Conservation (phyloP, 1,140 invertebrate species). For the Cydia fagiglandana region DNA sequence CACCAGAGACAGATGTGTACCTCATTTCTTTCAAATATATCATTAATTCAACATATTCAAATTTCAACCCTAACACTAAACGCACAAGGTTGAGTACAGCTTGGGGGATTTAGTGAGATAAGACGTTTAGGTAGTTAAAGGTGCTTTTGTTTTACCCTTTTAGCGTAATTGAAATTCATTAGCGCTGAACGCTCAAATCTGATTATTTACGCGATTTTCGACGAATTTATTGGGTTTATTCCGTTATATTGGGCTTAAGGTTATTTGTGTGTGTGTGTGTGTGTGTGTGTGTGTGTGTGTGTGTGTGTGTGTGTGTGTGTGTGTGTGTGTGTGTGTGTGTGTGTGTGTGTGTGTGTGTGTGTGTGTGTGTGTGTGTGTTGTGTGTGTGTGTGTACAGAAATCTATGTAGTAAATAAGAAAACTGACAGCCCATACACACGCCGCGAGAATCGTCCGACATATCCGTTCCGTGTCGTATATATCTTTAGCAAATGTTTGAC, state of each 20-base stretch:
- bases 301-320: no score
- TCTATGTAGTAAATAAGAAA: no score
- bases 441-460: no score
- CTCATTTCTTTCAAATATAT: not conserved
- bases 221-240: not conserved
- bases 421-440: no score
- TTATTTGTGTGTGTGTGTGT: no score
- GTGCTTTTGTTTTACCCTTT: constrained; percentile 11
- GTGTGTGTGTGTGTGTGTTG: no score
- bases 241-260: not conserved
- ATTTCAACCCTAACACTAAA: not conserved
- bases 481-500: no score
- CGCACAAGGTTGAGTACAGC: not conserved
- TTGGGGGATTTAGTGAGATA: not conserved
- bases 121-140: not conserved
- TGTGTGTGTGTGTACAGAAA: no score
- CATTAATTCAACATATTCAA: not conserved
- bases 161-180: constrained; percentile 23
- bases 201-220: not conserved
- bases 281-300: no score
- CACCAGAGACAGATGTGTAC: not conserved
- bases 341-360: no score
- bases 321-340: no score
- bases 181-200: constrained; percentile 14
- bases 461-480: no score